Percentiles rank a stretch among this genome's conserved stretches.
These are phyloP conservation scores for Tuberolachnus salignus DNA, from an alignment of 2,888 invertebrate species.

Conservation along the genomic window DNA sequence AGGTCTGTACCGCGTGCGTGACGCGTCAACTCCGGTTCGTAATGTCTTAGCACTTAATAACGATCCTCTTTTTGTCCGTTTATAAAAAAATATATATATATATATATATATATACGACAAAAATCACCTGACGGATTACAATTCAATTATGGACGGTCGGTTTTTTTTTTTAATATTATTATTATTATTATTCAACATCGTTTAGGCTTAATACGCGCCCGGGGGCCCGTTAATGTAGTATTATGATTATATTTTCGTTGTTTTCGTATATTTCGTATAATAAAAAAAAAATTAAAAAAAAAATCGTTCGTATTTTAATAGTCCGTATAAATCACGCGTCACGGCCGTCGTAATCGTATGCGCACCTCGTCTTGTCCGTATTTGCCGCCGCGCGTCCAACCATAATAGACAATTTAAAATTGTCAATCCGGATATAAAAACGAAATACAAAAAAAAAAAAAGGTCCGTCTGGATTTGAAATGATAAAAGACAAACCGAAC, in stretches of 20 bases:
- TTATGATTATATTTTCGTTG: slow-evolving; percentile 23
- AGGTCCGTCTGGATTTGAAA: no score
- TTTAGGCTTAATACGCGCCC: slow-evolving; percentile 11
- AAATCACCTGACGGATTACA: slow-evolving; percentile 38
- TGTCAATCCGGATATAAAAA: no score
- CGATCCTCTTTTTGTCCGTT: slow-evolving; percentile 3
- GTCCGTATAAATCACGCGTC: slow-evolving; percentile 49
- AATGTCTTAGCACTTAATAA: slow-evolving; percentile 55
- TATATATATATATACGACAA: neutral
- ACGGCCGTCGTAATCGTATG: slow-evolving; percentile 13
- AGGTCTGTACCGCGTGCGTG: slow-evolving; percentile 25
- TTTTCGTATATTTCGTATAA: neutral
- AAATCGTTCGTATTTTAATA: slow-evolving; percentile 27
- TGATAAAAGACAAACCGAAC: no score
- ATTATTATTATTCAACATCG: slow-evolving; percentile 32
- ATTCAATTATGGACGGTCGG: slow-evolving; percentile 42
- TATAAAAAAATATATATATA: neutral
- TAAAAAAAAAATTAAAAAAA: neutral
- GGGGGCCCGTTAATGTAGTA: slow-evolving; percentile 20
- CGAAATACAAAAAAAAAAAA: no score
- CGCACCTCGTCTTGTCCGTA: neutral
- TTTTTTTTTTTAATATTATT: no score
- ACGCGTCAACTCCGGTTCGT: slow-evolving; percentile 50
- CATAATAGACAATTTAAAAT: no score
- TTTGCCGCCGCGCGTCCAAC: neutral